Base-by-base conservation (phyloP, 2,888 invertebrate genomes). In the Orthosia cruda region DNA sequence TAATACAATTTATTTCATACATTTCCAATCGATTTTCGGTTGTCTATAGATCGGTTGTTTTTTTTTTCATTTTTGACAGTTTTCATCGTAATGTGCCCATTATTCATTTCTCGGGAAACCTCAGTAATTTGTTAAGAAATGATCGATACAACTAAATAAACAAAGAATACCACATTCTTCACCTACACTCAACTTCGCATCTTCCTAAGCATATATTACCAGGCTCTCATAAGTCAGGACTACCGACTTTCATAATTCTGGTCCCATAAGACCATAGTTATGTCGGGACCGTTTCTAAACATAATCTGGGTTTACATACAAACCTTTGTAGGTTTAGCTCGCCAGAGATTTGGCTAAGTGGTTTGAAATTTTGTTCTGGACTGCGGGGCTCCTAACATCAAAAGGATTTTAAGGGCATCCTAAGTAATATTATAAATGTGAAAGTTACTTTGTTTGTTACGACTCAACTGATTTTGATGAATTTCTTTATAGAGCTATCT, bases 211-310 rank as follows among this genome's bases (percentile, higher is more conserved):
- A 18, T 3, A 70, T 23, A 70, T 70, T 58, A 63, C 57, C 26
- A 18, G 18, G 15, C 47, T 67, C 40, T 72, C 55, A 72, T 71
- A 83, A 75, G 55, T 58, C 55, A 57, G 50, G 50, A 66, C 69
- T 57, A 58, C 62, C 23, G 54, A 57, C 32, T 71, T 63, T 49
- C 71, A 68, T 74, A 16, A 69, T 59, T 71, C 65, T 20, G 23
- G 52, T 74, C 81, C 71, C 73, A 18, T 13, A 71, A 16, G 62
- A 23, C 80, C 26, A 57, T 68, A 83, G 68, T 75, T 73, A 71
- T 52, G 59, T 69, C 1, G 58, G 54, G 49, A 18, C 26, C 59
- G 26, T 40, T 3, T 26, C 55, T 50, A 54, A 80, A 61, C 69
- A 72, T 76, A 80, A 71, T 80, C 70, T 63, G 49, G 68, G 67